Conservation (phyloP, 2,113 vertebrate species). For the Pachypanchax playfairii region DNA sequence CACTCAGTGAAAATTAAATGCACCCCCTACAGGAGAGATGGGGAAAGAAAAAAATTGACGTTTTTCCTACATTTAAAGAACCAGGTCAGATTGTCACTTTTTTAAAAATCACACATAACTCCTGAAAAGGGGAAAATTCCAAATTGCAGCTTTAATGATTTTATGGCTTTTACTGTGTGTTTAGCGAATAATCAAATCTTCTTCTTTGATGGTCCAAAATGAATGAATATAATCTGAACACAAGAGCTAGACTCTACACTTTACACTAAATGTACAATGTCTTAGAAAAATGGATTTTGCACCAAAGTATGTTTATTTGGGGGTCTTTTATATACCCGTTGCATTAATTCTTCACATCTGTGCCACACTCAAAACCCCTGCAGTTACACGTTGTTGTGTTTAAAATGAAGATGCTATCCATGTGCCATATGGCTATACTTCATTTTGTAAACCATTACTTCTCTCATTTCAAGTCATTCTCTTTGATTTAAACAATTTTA, state of each 20-base stretch:
- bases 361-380: constrained; percentile 29
- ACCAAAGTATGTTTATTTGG: constrained; percentile 32
- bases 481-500: constrained; percentile 25
- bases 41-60: too few relatives aligned
- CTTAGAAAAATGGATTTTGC: constrained; percentile 5
- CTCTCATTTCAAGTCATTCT: constrained; percentile 24
- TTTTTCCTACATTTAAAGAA: too few relatives aligned
- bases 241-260: not conserved
- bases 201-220: not conserved
- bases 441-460: constrained; percentile 17
- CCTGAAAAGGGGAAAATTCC: too few relatives aligned
- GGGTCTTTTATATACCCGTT: constrained; percentile 28
- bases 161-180: not conserved
- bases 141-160: constrained; percentile 2
- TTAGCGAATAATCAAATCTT: not conserved
- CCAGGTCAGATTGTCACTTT: too few relatives aligned
- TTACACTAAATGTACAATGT: not conserved
- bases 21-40: too few relatives aligned
- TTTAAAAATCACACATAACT: too few relatives aligned
- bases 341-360: constrained; percentile 37
- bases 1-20: too few relatives aligned
- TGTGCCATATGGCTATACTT: constrained; percentile 30
- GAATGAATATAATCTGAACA: too few relatives aligned
- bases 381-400: constrained; percentile 42
- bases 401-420: constrained; percentile 21